Evolutionary conservation across 2,113 vertebrate genomes (phyloP).

Genomic region (Hirundichthys speculiger): DNA sequence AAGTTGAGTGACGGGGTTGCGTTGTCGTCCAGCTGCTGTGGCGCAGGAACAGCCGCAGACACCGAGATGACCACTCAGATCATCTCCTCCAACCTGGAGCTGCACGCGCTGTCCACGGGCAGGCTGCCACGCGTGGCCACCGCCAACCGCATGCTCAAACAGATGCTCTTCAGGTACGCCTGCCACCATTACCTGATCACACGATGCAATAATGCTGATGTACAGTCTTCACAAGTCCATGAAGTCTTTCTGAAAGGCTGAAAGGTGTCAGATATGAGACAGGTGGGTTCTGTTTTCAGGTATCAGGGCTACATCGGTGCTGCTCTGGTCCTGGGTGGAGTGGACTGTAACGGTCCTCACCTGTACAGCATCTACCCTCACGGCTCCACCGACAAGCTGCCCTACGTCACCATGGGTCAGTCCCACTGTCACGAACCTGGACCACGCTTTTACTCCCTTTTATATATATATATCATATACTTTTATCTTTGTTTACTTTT

Average conservation of each 20-base stretch:
- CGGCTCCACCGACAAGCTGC: conserved; percentile 96
- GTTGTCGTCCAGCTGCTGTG: conserved; percentile 86
- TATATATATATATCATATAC: too few relatives aligned
- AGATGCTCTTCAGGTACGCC: conserved; percentile 97
- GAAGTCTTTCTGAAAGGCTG: too few relatives aligned
- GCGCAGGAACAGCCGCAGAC: conserved; percentile 96
- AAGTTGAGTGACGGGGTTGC: too few relatives aligned
- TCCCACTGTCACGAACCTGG: conserved; percentile 16
- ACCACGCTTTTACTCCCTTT: too few relatives aligned
- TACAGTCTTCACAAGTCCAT: too few relatives aligned
- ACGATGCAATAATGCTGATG: too few relatives aligned
- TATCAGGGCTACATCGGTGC: conserved; percentile 99
- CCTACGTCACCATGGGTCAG: conserved; percentile 98
- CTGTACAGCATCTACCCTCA: conserved; percentile 99
- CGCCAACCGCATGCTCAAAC: conserved; percentile 96
- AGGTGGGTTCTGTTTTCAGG: conserved; percentile 76
- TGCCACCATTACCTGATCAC: too few relatives aligned
- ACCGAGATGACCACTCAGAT: conserved; percentile 98
- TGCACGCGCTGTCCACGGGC: conserved; percentile 93
- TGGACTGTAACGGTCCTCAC: conserved; percentile 92
- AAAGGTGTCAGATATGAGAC: neutral
- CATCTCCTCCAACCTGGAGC: conserved; percentile 98
- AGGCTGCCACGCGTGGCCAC: conserved; percentile 92
- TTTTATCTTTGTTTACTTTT: too few relatives aligned
- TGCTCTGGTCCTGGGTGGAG: conserved; percentile 92